Base-by-base conservation (phyloP, 2,113 vertebrate species). In the Collichthys lucidus region DNA sequence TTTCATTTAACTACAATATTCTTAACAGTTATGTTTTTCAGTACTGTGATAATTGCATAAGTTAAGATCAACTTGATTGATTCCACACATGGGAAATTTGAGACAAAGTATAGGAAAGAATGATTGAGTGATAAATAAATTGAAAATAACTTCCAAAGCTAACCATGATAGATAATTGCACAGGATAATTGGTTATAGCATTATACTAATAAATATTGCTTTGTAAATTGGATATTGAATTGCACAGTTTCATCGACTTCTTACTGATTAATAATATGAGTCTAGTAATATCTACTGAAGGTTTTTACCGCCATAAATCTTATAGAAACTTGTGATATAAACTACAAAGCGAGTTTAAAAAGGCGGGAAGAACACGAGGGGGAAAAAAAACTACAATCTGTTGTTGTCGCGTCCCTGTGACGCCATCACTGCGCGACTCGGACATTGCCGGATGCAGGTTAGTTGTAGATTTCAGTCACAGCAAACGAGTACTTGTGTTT, bases 361-460 rank as follows among this genome's bases (percentile, higher is more conserved):
- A 19, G 2, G 20, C 3, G 10, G 60, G 44, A 79, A 60, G n/a
- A 40, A 20, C 2, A 4, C 15, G 4, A 3, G 4, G 6, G 3
- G 26, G 26, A 26, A 26, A 31, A 31, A 42, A 74, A 86, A 92
- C 90, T 92, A 93, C 92, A 91, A 80, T n/a, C 16, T 8, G 5
- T 9, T 65, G 29, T 46, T 9, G 89, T 84, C 89, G 80, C 89
- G 4, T 56, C 0, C 0, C 0, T 11, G 1, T 73, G 80, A 85
- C 90, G 90, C 29, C 76, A 85, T 90, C 78, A 57, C 22, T 0
- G 10, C 35, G 0, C 75, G 90, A 75, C 86, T 12, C 4, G 20
- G 8, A 44, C 50, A 26, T 1, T 14, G n/a, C 22, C 59, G 53
- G 80, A 68, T 6, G 52, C 50, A 76, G 69, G 80, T 64, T 68